Evolutionary conservation across 2,113 vertebrate genomes (phyloP).

Genomic region (Ceratotherium simum): DNA sequence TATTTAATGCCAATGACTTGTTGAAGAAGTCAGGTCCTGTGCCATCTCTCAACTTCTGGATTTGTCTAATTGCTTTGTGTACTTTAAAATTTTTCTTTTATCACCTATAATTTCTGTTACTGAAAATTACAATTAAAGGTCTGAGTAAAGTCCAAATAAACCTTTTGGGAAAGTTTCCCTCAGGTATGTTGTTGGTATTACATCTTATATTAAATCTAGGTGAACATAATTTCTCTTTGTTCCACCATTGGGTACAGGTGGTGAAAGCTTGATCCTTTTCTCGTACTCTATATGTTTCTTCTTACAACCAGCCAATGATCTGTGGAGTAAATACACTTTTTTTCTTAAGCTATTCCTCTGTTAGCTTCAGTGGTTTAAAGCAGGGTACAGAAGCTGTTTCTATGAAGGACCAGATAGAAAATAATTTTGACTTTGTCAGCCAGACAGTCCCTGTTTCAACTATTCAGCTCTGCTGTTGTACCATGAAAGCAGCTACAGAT

Average conservation of each 20-base stretch:
- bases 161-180: neutral
- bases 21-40: neutral
- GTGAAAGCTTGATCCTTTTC: neutral
- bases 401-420: neutral
- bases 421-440: neutral
- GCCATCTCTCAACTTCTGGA: neutral
- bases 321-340: neutral
- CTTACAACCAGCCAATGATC: neutral
- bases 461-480: neutral
- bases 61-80: neutral
- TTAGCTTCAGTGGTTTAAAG: neutral
- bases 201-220: neutral
- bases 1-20: neutral
- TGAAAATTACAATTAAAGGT: neutral
- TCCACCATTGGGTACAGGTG: neutral
- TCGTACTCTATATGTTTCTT: neutral
- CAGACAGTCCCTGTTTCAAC: neutral
- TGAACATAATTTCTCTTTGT: neutral
- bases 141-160: neutral
- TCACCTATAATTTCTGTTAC: neutral
- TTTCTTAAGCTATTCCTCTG: neutral
- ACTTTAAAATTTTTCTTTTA: neutral
- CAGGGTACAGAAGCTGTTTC: neutral
- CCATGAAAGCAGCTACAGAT: neutral
- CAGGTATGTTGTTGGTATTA: neutral